phyloP scores from a whole-genome alignment of 2,113 vertebrate species.

The Sylvilagus bachmani region DNA sequence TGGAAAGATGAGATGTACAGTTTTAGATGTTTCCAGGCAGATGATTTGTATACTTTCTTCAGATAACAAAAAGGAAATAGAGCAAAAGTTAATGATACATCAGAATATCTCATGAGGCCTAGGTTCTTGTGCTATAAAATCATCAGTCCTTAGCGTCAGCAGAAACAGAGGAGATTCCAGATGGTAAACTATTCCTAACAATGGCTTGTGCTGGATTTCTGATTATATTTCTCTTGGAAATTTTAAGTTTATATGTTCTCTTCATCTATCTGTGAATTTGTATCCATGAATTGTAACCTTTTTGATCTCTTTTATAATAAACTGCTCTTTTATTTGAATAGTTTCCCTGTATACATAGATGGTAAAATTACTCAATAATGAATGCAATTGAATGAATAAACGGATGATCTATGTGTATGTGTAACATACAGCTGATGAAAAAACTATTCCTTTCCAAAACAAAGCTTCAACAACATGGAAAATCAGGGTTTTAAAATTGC shows the following conservation, averaged over 20 bases:
- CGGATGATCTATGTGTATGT: not conserved
- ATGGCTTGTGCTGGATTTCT: constrained; percentile 15
- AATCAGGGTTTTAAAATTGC: not conserved
- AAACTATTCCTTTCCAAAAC: not conserved
- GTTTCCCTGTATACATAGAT: not conserved
- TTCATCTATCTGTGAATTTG: constrained; percentile 4
- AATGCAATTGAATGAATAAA: not conserved
- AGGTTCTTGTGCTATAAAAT: not conserved
- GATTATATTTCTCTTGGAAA: constrained; percentile 14
- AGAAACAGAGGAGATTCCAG: constrained; percentile 15
- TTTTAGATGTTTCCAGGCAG: not conserved
- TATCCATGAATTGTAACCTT: not conserved
- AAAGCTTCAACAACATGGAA: constrained; percentile 21
- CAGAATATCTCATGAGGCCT: not conserved
- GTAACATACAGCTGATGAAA: not conserved
- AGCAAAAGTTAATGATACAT: not conserved
- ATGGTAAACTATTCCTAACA: not conserved
- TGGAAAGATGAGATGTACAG: not conserved
- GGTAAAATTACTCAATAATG: not conserved
- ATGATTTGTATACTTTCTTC: not conserved
- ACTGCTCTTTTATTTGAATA: constrained; percentile 12
- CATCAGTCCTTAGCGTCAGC: not conserved
- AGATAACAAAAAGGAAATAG: not conserved
- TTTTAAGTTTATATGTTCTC: constrained; percentile 43
- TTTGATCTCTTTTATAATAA: constrained; percentile 3